Base-by-base conservation (phyloP, 2,888 invertebrate genomes). In the Drosophila birchii region DNA sequence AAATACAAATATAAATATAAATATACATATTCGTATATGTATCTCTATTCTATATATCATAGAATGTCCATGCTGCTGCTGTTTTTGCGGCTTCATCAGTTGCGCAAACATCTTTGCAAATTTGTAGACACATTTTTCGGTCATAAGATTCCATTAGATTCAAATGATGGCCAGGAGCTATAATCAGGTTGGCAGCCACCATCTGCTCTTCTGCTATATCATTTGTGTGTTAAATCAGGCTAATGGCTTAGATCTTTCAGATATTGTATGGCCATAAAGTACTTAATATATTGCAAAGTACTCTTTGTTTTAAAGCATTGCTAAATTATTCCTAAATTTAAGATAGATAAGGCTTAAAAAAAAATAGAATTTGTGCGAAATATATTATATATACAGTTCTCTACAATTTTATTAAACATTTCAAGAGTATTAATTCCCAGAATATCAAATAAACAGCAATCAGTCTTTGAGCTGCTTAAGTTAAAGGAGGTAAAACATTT, bases 31-130 rank as follows among this genome's bases (percentile, higher is more conserved):
- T 20, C 45, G 43, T 45, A 1, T 45, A 26, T 60, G 38, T 71
- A 20, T 49, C 43, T 43, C 41, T 20, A 57, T 69, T 68, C 78
- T 72, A 64, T 61, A 73, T 71, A 78, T 69, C 76, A 69, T 20
- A 45, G 36, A 59, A 59, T 71, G 73, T 76, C 70, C 81, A 76
- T 70, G 29, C n/a, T 29, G 47, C 47, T 45, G 18, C 29, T 69
- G 61, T 70, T 54, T 60, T 70, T 54, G 66, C 26, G 53, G 53
- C 67, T 54, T 54, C 68, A 54, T 68, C 68, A 67, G 68, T 67
- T 67, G 67, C 39, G 68, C 67, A 67, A 67, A 67, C 47, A 63
- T 39, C 68, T 26, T 67, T 47, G 55, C 68, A 55, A 67, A 67
- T 68, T 67, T 47, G 20, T 26, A 68, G 67, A 36, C 39, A 67